Evolutionary conservation across 2,797 vertebrate species (phyloP).

Genomic region (Mycteria americana): DNA sequence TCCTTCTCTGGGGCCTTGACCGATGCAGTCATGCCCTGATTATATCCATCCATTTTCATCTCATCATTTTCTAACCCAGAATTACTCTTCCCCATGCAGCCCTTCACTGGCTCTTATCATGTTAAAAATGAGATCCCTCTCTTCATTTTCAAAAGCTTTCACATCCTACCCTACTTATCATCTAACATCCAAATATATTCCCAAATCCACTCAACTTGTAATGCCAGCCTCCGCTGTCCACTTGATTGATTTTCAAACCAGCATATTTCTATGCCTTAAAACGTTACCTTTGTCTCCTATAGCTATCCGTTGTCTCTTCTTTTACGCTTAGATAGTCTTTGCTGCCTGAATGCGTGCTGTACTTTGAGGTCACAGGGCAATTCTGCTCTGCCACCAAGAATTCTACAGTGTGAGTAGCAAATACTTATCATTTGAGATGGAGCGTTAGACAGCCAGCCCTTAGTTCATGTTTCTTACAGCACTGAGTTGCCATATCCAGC

Average conservation of each 20-base stretch:
- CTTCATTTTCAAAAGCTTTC: not conserved
- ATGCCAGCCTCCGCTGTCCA: not conserved
- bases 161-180: not conserved
- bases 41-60: not conserved
- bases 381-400: not conserved
- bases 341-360: accelerated
- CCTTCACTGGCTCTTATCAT: not conserved
- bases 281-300: not conserved
- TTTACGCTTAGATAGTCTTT: accelerated
- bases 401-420: not conserved
- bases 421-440: not conserved
- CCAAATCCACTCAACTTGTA: not conserved
- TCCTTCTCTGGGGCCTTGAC: not conserved
- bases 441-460: not conserved
- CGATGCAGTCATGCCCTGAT: not conserved
- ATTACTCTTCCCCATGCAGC: not conserved
- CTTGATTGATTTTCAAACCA: not conserved
- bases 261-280: not conserved
- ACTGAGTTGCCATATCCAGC: not conserved
- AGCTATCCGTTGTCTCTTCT: not conserved
- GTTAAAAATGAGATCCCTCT: not conserved
- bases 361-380: not conserved
- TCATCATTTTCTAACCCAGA: not conserved
- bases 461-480: not conserved
- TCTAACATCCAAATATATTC: not conserved